A percentile compares a stretch with the other conserved stretches of the same genome.
Conservation (phyloP, 2,113 vertebrate genomes). For the Podocnemis expansa region DNA sequence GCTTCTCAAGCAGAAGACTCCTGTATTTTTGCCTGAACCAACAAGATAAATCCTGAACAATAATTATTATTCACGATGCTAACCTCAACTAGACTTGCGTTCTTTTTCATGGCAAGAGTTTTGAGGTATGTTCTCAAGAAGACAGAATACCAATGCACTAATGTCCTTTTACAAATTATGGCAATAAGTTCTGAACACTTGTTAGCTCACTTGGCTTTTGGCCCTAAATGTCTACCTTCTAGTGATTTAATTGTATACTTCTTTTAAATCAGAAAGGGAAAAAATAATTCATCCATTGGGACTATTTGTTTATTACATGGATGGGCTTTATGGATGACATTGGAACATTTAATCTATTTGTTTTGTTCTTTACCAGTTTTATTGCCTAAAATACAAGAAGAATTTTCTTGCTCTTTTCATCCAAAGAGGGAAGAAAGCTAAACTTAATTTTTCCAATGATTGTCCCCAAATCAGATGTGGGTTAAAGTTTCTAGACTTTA, state of each 20-base stretch:
- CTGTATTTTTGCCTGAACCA: too few species aligned
- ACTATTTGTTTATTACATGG: background rate
- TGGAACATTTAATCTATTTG: background rate
- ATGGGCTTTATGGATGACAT: fast-evolving
- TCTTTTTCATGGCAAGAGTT: background rate
- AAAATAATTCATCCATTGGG: background rate
- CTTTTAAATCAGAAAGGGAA: background rate
- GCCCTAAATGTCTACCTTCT: background rate
- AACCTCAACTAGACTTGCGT: background rate
- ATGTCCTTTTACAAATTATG: background rate
- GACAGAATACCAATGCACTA: background rate
- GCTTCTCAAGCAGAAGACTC: too few species aligned
- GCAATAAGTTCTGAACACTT: background rate
- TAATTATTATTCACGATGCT: background rate
- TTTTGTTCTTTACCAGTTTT: background rate
- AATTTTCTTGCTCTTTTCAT: background rate
- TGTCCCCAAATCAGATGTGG: background rate
- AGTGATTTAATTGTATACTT: background rate
- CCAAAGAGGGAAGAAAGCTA: background rate
- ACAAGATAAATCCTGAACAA: too few species aligned
- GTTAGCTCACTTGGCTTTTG: background rate
- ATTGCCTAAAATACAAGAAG: background rate
- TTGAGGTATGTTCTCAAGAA: background rate
- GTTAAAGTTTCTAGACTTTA: background rate
- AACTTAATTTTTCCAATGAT: constrained; percentile 1